phyloP scores from a whole-genome alignment of 2,113 vertebrate genomes.

The Aplodontia rufa region DNA sequence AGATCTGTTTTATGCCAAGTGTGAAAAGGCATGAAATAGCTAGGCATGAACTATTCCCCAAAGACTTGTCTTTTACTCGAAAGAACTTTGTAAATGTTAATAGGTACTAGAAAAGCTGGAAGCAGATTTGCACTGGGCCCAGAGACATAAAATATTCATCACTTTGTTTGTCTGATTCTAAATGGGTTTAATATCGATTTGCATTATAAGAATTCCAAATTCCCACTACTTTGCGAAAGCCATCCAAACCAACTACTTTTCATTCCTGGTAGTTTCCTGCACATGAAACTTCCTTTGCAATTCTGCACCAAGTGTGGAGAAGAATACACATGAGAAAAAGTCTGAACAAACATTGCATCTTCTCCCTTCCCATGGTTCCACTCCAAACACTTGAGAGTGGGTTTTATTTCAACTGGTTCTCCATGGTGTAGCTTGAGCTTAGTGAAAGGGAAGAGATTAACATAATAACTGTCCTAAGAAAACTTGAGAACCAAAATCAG shows the following conservation, averaged over 20 bases:
- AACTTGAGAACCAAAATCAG: background rate
- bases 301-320: constrained; percentile 39
- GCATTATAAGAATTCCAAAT: constrained; percentile 74
- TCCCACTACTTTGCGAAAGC: constrained; percentile 38
- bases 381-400: background rate
- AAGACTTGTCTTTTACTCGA: constrained; percentile 72
- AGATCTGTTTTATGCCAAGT: constrained; percentile 41
- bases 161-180: constrained; percentile 70
- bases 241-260: constrained; percentile 65
- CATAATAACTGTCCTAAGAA: background rate
- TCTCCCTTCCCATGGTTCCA: background rate
- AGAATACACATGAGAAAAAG: background rate
- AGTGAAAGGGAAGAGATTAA: background rate
- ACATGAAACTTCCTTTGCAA: constrained; percentile 48
- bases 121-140: constrained; percentile 59
- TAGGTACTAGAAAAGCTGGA: constrained; percentile 71
- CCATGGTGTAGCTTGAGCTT: background rate
- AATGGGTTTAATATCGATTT: constrained; percentile 72
- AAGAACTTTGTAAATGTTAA: constrained; percentile 73
- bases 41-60: constrained; percentile 48
- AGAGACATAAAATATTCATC: constrained; percentile 75
- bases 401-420: background rate
- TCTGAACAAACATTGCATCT: background rate
- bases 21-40: constrained; percentile 65
- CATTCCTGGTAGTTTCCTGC: constrained; percentile 52